Percentiles rank a stretch among this genome's conserved stretches.
These are phyloP conservation scores for Melanargia galathea DNA, from an alignment of 2,888 invertebrate species.

Conservation along the genomic window DNA sequence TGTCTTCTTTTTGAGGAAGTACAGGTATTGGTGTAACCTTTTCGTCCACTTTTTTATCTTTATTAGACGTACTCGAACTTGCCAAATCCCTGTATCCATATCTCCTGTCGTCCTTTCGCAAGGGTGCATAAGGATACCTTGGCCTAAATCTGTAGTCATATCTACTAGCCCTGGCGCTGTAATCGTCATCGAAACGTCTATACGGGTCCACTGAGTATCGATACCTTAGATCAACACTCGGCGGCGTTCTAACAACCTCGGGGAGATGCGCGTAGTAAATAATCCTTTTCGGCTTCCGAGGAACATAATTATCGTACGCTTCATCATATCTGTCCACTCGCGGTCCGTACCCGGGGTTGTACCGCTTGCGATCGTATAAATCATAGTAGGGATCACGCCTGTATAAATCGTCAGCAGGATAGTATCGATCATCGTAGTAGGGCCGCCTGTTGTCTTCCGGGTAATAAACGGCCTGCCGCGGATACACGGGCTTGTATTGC, in stretches of 20 bases:
- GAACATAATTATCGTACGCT: conserved; percentile 64
- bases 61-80: conserved; percentile 64
- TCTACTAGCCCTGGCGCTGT: conserved; percentile 65
- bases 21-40: conserved; percentile 75
- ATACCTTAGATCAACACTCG: conserved; percentile 80
- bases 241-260: conserved; percentile 84
- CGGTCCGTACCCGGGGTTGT: conserved; percentile 58
- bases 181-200: conserved; percentile 70
- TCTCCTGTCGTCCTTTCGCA: conserved; percentile 74
- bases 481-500: conserved; percentile 70
- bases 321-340: conserved; percentile 73
- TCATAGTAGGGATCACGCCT: conserved; percentile 73
- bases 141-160: conserved; percentile 73
- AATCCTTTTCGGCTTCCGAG: conserved; percentile 82
- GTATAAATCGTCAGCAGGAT: conserved; percentile 66
- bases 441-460: conserved; percentile 72
- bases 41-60: conserved; percentile 72
- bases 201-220: conserved; percentile 76
- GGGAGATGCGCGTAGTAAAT: conserved; percentile 88
- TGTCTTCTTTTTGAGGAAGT: conserved; percentile 70
- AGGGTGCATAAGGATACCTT: conserved; percentile 70
- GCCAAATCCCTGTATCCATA: conserved; percentile 73
- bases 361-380: conserved; percentile 64
- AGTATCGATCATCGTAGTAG: conserved; percentile 69
- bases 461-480: conserved; percentile 75